Evolutionary conservation across 2,888 invertebrate genomes (phyloP).

Genomic region (Hirtodrosophila trivittata): DNA sequence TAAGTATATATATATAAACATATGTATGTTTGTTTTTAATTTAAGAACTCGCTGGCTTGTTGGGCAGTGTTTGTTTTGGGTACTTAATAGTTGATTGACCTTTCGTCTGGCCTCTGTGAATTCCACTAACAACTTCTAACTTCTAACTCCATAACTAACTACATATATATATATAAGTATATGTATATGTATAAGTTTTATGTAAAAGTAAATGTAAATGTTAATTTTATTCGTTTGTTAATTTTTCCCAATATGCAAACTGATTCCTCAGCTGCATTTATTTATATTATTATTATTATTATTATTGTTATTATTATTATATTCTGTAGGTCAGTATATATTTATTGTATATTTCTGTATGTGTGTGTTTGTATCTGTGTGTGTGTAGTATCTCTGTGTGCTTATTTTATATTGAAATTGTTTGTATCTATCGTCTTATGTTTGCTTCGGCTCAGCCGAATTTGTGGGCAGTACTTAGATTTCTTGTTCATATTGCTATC

Average conservation of each 20-base stretch:
- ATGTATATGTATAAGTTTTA: not conserved
- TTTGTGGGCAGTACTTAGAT: conserved; percentile 47
- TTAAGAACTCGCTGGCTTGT: conserved; percentile 56
- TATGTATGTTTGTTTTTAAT: conserved; percentile 25
- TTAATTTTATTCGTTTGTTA: not conserved
- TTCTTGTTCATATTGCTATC: conserved; percentile 52
- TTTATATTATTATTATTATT: conserved; percentile 10
- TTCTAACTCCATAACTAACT: conserved; percentile 19
- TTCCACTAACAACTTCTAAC: conserved; percentile 42
- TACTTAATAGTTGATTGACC: conserved; percentile 51
- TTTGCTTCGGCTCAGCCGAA: conserved; percentile 60
- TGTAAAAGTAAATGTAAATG: no score
- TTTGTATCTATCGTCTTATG: conserved; percentile 9
- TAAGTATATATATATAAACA: conserved; percentile 26
- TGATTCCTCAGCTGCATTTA: conserved; percentile 9
- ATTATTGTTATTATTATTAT: not conserved
- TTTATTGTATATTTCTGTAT: conserved; percentile 25
- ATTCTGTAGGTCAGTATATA: conserved; percentile 4
- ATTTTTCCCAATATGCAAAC: not conserved
- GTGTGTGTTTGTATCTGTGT: conserved; percentile 36
- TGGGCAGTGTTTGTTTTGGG: conserved; percentile 63
- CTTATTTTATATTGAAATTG: conserved; percentile 14
- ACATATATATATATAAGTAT: conserved; percentile 11
- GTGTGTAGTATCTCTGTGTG: no score
- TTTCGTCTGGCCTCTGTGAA: conserved; percentile 37